Evolutionary conservation across 1,140 invertebrate species (phyloP), one percentile per base, ranked within the genome.

Genomic region (Macrobrachium rosenbergii): DNA sequence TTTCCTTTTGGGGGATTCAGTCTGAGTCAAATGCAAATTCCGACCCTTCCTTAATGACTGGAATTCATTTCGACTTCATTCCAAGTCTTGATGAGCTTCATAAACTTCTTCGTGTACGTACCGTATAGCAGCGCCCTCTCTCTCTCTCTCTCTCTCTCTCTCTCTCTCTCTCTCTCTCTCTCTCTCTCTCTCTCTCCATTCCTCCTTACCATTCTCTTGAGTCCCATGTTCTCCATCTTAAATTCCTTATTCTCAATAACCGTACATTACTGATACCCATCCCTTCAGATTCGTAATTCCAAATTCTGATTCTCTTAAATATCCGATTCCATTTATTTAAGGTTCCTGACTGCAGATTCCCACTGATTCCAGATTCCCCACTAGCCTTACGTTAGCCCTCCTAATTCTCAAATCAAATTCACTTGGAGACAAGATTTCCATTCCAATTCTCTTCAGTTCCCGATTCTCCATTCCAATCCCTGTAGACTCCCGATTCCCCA

Each of bases 131-230:
- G 14, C 19, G 1, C 77, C 59, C 7, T 1, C 16, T 43, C 16
- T 3, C 72, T 11, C 69, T 23, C 69, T 21, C 69, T 23, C 69
- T 73, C 69, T 73, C 69, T 73, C 69, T 73, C 69, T 73, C 69
- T 73, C 69, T 73, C 69, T 73, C 69, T 73, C 69, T 73, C 69
- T 73, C 69, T 73, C 72, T 75, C 21, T 75, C 28, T 75, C 28
- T 75, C 72, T 75, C 28, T 23, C 72, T 75, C 28, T 75, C 21
- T 75, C 72, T 75, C 28, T 75, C 28, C 37, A 17, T 75, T 19
- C 11, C 28, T 75, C n/a, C n/a, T n/a, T n/a, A n/a, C n/a, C n/a
- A n/a, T n/a, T n/a, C n/a, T n/a, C n/a, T n/a, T n/a, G n/a, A n/a
- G n/a, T 52, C 6, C 21, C 17, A 75, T 19, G 6, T 37, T 23